phyloP scores from a whole-genome alignment of 37 sponge, comb jelly and placozoan species.

The Ephydatia muelleri region DNA sequence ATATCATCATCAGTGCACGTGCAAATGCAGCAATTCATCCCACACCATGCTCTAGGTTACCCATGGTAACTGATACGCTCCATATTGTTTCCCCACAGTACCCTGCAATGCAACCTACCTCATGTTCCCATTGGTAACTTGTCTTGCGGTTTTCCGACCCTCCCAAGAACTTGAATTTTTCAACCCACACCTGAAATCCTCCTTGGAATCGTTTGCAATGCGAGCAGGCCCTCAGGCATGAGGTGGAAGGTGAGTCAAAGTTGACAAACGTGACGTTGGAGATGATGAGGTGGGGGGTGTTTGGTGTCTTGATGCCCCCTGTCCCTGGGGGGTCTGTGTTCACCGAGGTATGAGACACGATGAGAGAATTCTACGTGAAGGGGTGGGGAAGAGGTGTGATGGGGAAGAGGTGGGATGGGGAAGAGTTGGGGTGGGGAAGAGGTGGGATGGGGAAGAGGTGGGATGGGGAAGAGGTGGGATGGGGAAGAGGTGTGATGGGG shows the following conservation, averaged over 20 bases:
- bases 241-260: slow-evolving; percentile 51
- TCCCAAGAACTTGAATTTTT: slow-evolving; percentile 58
- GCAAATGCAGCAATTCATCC: no score
- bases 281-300: slow-evolving; percentile 65
- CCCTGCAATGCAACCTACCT: slow-evolving; percentile 29
- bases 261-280: slow-evolving; percentile 89
- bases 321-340: slow-evolving; percentile 56
- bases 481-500: no score
- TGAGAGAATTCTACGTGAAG: slow-evolving; percentile 49
- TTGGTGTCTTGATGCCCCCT: slow-evolving; percentile 82
- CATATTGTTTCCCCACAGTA: not conserved
- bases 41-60: no score
- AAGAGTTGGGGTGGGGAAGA: not conserved
- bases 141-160: slow-evolving; percentile 59
- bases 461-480: not conserved
- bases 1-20: no score
- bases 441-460: not conserved
- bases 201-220: slow-evolving; percentile 84
- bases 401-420: no score
- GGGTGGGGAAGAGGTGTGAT: not conserved
- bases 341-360: slow-evolving; percentile 64
- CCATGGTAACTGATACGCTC: no score
- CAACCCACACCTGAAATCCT: slow-evolving; percentile 82
- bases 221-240: slow-evolving; percentile 85
- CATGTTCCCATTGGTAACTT: slow-evolving; percentile 85